phyloP scores from a whole-genome alignment of 2,888 invertebrate genomes.

The Pristionchus fissidentatus region DNA sequence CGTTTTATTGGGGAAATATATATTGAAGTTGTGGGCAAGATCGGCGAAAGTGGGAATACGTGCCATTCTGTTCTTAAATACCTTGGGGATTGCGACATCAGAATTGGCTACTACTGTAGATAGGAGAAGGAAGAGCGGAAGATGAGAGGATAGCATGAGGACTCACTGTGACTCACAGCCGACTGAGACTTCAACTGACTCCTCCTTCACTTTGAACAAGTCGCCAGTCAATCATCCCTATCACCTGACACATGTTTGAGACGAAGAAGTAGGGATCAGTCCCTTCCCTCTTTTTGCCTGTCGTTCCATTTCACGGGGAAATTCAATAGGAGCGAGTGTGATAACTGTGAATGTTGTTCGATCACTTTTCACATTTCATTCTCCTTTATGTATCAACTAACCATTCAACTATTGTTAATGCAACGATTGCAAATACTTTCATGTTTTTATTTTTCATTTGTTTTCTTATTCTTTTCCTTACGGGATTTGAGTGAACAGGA shows the following conservation, averaged over 20 bases:
- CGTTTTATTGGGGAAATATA: neutral
- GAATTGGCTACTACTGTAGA: neutral
- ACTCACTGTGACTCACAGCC: neutral
- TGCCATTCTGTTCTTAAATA: conserved; percentile 1
- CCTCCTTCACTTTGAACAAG: conserved; percentile 21
- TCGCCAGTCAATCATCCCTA: conserved; percentile 36
- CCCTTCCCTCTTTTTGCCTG: neutral
- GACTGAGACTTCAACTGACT: conserved; percentile 36
- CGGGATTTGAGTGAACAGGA: neutral
- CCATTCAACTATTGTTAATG: neutral
- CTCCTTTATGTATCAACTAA: neutral
- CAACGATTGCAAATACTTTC: conserved; percentile 2
- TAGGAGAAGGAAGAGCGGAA: neutral
- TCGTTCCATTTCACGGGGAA: neutral
- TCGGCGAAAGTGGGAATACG: conserved; percentile 21
- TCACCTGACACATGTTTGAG: conserved; percentile 47
- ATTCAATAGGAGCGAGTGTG: neutral
- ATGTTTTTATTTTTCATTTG: conserved; percentile 1
- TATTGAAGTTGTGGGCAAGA: conserved; percentile 17
- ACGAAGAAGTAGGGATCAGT: conserved; percentile 4
- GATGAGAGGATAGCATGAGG: neutral
- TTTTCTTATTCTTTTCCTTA: conserved; percentile 20
- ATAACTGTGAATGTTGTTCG: conserved; percentile 20
- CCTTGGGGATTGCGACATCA: neutral
- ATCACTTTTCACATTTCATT: neutral